Evolutionary conservation across 2,113 vertebrate genomes (phyloP).

Genomic region (Helogale parvula): DNA sequence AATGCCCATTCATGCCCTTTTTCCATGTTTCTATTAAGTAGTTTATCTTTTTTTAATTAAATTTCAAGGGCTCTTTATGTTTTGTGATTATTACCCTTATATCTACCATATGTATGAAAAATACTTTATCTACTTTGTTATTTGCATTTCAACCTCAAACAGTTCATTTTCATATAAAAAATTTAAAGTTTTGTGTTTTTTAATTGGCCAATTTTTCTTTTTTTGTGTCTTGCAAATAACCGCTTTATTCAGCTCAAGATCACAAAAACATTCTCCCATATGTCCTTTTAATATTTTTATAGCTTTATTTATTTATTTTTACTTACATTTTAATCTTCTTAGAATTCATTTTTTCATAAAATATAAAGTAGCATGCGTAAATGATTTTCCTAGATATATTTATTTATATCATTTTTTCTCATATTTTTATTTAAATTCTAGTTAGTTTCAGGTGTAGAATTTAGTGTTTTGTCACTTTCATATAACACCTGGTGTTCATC

Average conservation of each 20-base stretch:
- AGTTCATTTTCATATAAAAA: background rate
- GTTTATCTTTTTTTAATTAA: background rate
- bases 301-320: background rate
- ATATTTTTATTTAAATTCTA: background rate
- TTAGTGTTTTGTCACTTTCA: background rate
- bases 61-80: background rate
- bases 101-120: background rate
- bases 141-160: background rate
- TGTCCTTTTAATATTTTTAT: conserved; percentile 27
- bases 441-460: background rate
- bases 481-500: background rate
- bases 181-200: conserved; percentile 17
- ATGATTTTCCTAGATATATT: conserved; percentile 28
- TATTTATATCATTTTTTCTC: background rate
- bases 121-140: background rate
- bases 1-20: background rate
- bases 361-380: background rate
- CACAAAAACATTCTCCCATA: conserved; percentile 15
- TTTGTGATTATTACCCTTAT: background rate
- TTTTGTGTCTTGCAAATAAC: background rate
- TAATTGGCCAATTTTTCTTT: background rate
- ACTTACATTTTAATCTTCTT: background rate
- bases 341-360: conserved; percentile 30
- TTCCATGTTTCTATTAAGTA: background rate
- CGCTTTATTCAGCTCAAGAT: background rate